phyloP scores from a whole-genome alignment of 1,140 invertebrate species.

The Nasonia vitripennis region DNA sequence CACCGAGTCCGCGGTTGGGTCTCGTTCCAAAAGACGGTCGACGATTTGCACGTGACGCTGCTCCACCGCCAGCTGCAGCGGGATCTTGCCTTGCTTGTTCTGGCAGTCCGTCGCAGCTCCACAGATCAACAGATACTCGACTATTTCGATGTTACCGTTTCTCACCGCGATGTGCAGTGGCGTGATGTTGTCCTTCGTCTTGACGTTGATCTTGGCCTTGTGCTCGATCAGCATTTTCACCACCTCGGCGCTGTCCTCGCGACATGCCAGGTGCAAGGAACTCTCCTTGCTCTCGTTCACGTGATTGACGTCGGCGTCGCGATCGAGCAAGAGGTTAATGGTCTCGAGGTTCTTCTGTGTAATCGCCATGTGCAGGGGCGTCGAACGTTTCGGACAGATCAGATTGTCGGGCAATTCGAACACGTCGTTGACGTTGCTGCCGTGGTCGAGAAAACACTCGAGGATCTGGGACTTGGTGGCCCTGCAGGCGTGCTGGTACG shows the following conservation, averaged over 20 bases:
- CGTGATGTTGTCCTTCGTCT: not conserved
- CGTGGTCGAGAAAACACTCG: not conserved
- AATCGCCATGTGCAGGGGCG: slow-evolving; percentile 4
- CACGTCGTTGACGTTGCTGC: not conserved
- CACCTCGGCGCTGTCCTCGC: not conserved
- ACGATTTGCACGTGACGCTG: not conserved
- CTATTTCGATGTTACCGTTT: not conserved
- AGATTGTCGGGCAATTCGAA: slow-evolving; percentile 8
- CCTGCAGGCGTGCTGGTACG: slow-evolving; percentile 5
- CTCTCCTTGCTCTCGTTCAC: not conserved
- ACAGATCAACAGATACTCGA: not conserved
- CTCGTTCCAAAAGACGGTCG: not conserved
- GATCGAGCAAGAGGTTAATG: not conserved
- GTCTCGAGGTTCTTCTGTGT: not conserved
- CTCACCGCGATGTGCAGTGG: not conserved
- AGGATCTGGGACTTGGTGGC: not conserved
- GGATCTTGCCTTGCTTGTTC: not conserved
- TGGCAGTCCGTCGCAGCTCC: not conserved
- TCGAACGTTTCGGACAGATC: not conserved
- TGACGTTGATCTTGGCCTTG: not conserved
- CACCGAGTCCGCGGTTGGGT: not conserved
- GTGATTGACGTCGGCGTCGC: slow-evolving; percentile 1
- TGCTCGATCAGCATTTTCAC: not conserved
- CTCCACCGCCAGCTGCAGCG: not conserved
- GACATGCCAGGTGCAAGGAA: not conserved